Evolutionary conservation across 2,888 invertebrate species (phyloP).

Genomic region (Drosophila formosana): DNA sequence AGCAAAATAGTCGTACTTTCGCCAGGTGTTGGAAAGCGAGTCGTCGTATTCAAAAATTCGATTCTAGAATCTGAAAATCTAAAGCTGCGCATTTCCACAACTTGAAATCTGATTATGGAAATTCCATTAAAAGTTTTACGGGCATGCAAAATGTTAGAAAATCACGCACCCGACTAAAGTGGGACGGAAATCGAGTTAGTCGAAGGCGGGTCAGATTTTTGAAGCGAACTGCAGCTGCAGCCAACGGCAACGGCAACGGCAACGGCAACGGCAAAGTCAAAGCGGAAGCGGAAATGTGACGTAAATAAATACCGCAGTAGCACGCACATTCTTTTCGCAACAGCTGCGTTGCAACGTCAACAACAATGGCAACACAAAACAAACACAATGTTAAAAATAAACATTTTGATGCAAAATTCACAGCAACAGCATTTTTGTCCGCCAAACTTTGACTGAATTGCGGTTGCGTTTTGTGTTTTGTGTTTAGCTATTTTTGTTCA

Average conservation of each 20-base stretch:
- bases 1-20: background rate
- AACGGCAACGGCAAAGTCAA: conserved; percentile 26
- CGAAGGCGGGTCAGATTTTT: conserved; percentile 16
- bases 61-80: conserved; percentile 10
- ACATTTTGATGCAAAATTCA: conserved; percentile 50
- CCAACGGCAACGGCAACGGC: background rate
- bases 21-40: conserved; percentile 3
- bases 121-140: conserved; percentile 76
- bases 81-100: conserved; percentile 16
- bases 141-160: conserved; percentile 64
- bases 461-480: conserved; percentile 12
- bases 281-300: conserved; percentile 75
- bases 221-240: conserved; percentile 49
- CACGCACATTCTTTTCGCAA: conserved; percentile 62
- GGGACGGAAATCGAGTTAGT: conserved; percentile 61
- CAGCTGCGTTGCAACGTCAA: conserved; percentile 40
- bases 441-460: conserved; percentile 19
- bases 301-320: conserved; percentile 66
- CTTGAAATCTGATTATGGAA: conserved; percentile 72
- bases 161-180: conserved; percentile 66
- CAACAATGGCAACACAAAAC: conserved; percentile 3
- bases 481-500: conserved; percentile 11
- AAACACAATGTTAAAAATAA: conserved; percentile 42
- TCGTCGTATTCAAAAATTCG: conserved; percentile 23
- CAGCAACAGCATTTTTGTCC: conserved; percentile 20